Evolutionary conservation across 92 coral and sea anemone species (phyloP).

Genomic region (Porites rus): DNA sequence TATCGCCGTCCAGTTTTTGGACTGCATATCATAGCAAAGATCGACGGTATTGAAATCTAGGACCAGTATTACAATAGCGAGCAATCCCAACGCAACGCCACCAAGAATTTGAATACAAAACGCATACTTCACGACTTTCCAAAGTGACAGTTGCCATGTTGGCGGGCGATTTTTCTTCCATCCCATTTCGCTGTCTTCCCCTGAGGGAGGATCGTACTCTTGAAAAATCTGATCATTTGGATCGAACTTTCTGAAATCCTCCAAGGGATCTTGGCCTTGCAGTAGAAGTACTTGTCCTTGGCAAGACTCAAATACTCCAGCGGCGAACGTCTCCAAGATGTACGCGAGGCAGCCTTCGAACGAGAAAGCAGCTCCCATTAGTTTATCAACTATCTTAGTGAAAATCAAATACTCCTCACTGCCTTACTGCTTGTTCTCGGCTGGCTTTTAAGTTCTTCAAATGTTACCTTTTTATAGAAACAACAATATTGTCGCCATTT

Average conservation of each 20-base stretch:
- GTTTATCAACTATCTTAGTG: too few relatives aligned
- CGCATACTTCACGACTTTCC: neutral
- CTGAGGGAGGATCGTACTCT: neutral
- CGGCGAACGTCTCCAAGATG: neutral
- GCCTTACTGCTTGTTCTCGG: too few relatives aligned
- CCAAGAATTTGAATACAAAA: neutral
- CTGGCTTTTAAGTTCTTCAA: too few relatives aligned
- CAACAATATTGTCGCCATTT: too few relatives aligned
- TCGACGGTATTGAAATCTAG: conserved; percentile 65
- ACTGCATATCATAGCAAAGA: neutral
- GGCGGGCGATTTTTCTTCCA: too few relatives aligned
- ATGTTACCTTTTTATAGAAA: too few relatives aligned
- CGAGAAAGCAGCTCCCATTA: too few relatives aligned
- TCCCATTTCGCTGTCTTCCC: too few relatives aligned
- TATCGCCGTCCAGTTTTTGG: too few relatives aligned
- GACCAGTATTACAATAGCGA: conserved; percentile 43
- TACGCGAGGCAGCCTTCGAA: neutral
- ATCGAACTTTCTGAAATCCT: too few relatives aligned
- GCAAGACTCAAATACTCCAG: neutral
- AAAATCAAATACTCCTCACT: too few relatives aligned
- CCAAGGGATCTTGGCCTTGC: neutral
- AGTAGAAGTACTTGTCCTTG: neutral
- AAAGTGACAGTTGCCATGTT: neutral
- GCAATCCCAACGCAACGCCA: neutral
- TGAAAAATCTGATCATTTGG: too few relatives aligned